Conservation (phyloP, 2,888 invertebrate genomes). For the Chloroclysta siterata region DNA sequence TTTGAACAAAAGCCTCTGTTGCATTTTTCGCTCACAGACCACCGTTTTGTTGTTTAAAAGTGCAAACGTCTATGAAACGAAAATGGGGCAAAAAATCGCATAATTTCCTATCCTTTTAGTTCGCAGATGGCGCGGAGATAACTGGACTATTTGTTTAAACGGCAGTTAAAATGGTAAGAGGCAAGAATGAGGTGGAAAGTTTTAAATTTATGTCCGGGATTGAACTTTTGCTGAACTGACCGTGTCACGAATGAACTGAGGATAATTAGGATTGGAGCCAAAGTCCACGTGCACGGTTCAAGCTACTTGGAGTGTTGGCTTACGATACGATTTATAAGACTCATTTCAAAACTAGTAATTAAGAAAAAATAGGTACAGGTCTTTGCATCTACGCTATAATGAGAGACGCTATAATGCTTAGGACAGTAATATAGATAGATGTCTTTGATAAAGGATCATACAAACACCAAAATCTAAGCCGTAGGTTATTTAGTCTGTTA, state of each 20-base stretch:
- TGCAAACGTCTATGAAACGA: conserved; percentile 71
- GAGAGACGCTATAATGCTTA: too few relatives aligned
- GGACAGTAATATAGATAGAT: too few relatives aligned
- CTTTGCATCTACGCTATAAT: too few relatives aligned
- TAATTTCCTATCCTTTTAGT: conserved; percentile 69
- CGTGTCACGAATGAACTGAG: not conserved
- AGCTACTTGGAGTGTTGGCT: not conserved
- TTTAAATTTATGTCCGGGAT: conserved; percentile 15
- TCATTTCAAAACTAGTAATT: too few relatives aligned
- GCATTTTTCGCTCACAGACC: conserved; percentile 63
- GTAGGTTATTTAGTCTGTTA: too few relatives aligned
- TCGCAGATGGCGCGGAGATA: conserved; percentile 48
- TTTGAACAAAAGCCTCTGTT: conserved; percentile 72
- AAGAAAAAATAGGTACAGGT: too few relatives aligned
- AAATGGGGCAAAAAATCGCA: conserved; percentile 67
- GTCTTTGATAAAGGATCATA: too few relatives aligned
- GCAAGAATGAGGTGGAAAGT: conserved; percentile 17
- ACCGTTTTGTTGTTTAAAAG: conserved; percentile 64
- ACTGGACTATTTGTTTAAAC: conserved; percentile 33
- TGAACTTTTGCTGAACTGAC: conserved; percentile 10
- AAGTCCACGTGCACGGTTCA: not conserved
- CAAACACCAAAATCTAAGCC: too few relatives aligned
- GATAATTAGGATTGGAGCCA: conserved; percentile 6
- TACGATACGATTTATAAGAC: not conserved
- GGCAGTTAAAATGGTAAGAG: conserved; percentile 24